Base-by-base conservation (phyloP, 2,113 vertebrate species). In the Plotosus lineatus region DNA sequence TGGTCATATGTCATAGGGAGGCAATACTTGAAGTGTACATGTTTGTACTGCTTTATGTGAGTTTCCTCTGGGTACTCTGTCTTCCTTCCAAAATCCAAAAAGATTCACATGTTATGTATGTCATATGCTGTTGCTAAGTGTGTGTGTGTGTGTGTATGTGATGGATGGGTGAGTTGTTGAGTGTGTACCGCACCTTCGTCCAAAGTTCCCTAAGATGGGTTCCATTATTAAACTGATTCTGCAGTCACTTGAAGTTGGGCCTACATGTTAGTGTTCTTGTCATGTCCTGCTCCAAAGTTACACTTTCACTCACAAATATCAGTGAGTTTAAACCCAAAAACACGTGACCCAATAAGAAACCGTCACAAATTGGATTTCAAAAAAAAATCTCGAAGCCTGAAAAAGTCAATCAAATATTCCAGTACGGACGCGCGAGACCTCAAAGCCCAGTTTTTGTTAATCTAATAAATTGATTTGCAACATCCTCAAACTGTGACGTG, bases 401-500 rank as follows among this genome's bases (percentile, higher is more conserved):
- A 56, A 77, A 46, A 21, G n/a, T 85, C 87, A 89, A 91, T 89
- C 90, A 91, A 88, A 92, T 87, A 90, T 89, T 77, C 88, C 38
- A 83, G 88, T 69, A 74, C 53, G 60, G 58, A 33, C 63, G 60
- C 88, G 84, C 89, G 87, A n/a, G 85, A 88, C 88, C 90, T 91
- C 91, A 92, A 92, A 92, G 90, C 89, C 87, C 82, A 83, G 88
- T 83, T 88, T 72, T 26, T 72, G 85, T 81, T 93, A 93, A 94
- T 93, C 92, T 92, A 92, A 94, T 93, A 92, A 93, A 94, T 91
- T 93, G 92, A 93, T 93, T 93, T 92, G 90, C 88, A 88, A 88
- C 90, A 91, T 92, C 92, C 92, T 90, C 90, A 92, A 93, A 92
- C 91, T 92, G 92, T 93, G 90, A 92, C 90, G 89, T 90, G 90